These are phyloP conservation scores for Augochlorella aurata DNA, from an alignment of 2,888 invertebrate species.

Conservation along the genomic window DNA sequence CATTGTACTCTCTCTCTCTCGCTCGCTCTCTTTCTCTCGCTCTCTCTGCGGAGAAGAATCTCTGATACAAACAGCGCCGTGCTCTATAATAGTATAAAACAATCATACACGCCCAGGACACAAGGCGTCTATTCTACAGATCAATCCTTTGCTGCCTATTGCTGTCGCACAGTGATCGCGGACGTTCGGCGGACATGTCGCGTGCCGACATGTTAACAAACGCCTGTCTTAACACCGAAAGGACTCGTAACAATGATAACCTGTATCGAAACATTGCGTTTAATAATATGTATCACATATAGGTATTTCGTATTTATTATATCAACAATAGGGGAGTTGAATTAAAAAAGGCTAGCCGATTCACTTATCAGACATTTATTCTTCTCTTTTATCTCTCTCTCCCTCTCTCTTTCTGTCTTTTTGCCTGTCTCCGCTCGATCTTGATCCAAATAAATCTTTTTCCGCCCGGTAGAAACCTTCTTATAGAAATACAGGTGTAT, in stretches of 20 bases:
- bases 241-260: conserved; percentile 69
- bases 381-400: conserved; percentile 9
- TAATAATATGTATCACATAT: conserved; percentile 78
- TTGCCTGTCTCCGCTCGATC: neutral
- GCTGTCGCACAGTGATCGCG: neutral
- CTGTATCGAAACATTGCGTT: conserved; percentile 73
- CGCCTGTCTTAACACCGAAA: conserved; percentile 4
- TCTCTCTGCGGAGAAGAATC: conserved; percentile 9
- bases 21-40: too few species aligned
- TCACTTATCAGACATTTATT: conserved; percentile 59
- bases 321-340: conserved; percentile 74
- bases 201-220: neutral
- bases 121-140: conserved; percentile 67
- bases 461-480: neutral
- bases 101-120: conserved; percentile 63
- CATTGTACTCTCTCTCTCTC: conserved; percentile 27
- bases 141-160: conserved; percentile 30
- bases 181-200: neutral
- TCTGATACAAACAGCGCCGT: conserved; percentile 27
- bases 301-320: conserved; percentile 73
- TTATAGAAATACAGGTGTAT: too few species aligned
- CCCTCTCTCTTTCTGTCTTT: neutral
- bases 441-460: neutral
- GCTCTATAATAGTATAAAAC: conserved; percentile 42
- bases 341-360: conserved; percentile 69